Evolutionary conservation across 1,140 invertebrate species (phyloP), one percentile per base, ranked within the genome.

Genomic region (Hypothenemus hampei): DNA sequence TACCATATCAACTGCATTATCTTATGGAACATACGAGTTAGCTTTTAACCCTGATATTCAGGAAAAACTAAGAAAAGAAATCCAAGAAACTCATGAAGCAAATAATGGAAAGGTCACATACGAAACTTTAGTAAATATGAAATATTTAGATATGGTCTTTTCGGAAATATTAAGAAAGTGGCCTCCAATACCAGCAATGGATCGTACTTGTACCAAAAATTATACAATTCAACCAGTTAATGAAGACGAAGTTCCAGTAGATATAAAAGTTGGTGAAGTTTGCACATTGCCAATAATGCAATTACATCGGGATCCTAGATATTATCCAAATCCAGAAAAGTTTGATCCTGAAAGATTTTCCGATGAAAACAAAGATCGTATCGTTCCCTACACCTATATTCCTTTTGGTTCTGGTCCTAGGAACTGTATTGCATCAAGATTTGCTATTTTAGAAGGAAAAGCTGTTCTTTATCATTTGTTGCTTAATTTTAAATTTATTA

Each of bases 141-240:
- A 69, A 40, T 74, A 75, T 60, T 45, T 75, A 54, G 72, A 76
- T 58, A 72, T 69, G 65, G 68, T 75, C 52, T 13, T 68, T 69
- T 5, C 58, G 51, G 84, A 86, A 66, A 72, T 76, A 0, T 50
- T 86, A 4, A 70, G 82, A 16, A 70, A 75, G 18, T 81, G 79
- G 74, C 73, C 82, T 2, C 63, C 80, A 2, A 73, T 66, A 0
- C 44, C 71, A 0, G 55, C 67, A 1, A 62, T 77, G 0, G 79
- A 82, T 55, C 71, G 81, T 13, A 0, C 68, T 0, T 80, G 78
- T 46, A 66, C 65, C 1, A 75, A 80, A 63, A 69, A 74, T 3
- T 84, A 80, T 50, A 61, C 56, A 1, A 53, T 69, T 5, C 13
- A 60, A 33, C 65, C 66, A 13, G 11, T 26, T 7, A 58, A 22